Evolutionary conservation across 2,797 vertebrate genomes (phyloP), one percentile per base, ranked within the genome.

Genomic region (Acrossocheilus fasciatus): DNA sequence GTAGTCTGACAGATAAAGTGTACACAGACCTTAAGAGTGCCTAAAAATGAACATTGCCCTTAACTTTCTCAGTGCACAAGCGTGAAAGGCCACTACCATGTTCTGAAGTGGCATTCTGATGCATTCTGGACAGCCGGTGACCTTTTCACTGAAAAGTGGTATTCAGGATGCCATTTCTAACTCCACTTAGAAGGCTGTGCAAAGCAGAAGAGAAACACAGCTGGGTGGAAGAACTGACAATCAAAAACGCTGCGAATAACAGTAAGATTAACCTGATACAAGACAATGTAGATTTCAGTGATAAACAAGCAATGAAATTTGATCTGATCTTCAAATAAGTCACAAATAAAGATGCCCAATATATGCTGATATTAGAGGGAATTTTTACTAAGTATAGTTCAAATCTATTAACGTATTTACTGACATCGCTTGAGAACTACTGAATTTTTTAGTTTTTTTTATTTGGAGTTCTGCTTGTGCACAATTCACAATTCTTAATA

Each of bases 131-230:
- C 73, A 76, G 80, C 64, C 52, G 50, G 72, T 90, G 91, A 90
- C 89, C 90, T 91, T 91, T 92, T 75, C 85, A 86, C 62, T 84
- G 81, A n/a, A 83, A 87, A 87, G 85, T 81, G 20, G 26, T 68
- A 86, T 36, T 69, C 43, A 18, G 70, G 84, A 90, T 89, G 89
- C 84, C 87, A 88, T 93, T 92, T 88, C 78, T 82, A 89, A 39
- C 82, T 88, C 81, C 47, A 76, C 74, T 90, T 85, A 81, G 77
- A 77, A 82, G 80, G 20, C 66, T 69, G 85, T 26, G 73, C 39
- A 50, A 87, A 93, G 89, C 88, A 41, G 81, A 88, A 86, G 50
- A 84, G 73, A 72, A 73, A 78, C 57, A 74, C 57, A 81, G 85
- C 68, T 78, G 76, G 90, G 76, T 69, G 72, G 72, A 73, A 87